Conservation (phyloP, 2,888 invertebrate genomes). For the Nezara viridula region DNA sequence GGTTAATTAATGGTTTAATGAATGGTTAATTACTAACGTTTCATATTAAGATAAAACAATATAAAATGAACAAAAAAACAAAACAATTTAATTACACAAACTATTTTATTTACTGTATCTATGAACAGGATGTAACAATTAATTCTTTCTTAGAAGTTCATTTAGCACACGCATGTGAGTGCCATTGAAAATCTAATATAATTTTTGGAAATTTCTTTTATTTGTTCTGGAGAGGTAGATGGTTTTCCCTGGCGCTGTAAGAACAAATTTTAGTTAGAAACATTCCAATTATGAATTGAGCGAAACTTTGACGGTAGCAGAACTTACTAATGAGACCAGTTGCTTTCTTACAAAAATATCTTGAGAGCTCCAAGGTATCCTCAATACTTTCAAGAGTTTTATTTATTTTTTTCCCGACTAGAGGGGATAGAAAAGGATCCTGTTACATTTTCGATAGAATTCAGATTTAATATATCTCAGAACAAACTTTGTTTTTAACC, state of each 20-base stretch:
- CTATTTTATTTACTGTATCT: too few species aligned
- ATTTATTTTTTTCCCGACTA: not conserved
- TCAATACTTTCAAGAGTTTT: constrained; percentile 10
- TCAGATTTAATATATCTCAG: not conserved
- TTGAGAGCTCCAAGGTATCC: not conserved
- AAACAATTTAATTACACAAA: too few species aligned
- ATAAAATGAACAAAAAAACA: too few species aligned
- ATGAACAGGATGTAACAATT: too few species aligned
- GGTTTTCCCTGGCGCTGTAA: not conserved
- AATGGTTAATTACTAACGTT: too few species aligned
- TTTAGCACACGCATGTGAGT: too few species aligned
- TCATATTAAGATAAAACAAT: too few species aligned
- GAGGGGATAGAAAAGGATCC: not conserved
- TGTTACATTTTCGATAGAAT: not conserved
- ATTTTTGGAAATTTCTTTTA: too few species aligned
- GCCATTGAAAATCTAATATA: too few species aligned
- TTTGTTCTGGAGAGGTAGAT: too few species aligned
- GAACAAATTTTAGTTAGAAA: constrained; percentile 17
- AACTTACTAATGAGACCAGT: not conserved
- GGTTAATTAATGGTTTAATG: too few species aligned
- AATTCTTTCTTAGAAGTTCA: too few species aligned
- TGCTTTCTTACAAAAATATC: constrained; percentile 6
- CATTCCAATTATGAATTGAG: constrained; percentile 11
- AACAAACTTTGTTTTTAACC: not conserved
- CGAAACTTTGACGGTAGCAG: not conserved